Conservation (phyloP, 2,113 vertebrate genomes). For the Halcyon senegalensis region DNA sequence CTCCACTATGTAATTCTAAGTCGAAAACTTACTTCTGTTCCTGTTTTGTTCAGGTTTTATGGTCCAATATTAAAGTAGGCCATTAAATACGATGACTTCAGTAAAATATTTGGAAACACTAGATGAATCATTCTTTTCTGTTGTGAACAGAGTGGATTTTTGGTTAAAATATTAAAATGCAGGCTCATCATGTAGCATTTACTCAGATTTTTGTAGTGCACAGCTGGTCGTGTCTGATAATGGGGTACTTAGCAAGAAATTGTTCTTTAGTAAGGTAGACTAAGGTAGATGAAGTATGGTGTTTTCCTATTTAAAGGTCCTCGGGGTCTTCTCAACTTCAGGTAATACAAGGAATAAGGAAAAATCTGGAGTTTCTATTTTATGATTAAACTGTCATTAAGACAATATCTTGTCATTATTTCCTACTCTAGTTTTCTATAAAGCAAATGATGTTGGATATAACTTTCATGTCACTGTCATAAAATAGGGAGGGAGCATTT, state of each 20-base stretch:
- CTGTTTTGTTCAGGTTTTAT: background rate
- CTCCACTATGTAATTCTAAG: background rate
- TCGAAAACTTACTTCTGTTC: background rate
- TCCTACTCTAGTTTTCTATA: background rate
- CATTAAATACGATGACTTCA: background rate
- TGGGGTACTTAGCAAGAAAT: background rate
- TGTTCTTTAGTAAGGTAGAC: background rate
- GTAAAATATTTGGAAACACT: background rate
- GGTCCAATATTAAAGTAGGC: background rate
- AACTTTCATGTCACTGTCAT: background rate
- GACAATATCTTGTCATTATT: background rate
- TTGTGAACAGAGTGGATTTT: background rate
- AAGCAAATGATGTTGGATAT: background rate
- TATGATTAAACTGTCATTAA: background rate
- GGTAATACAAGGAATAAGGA: background rate
- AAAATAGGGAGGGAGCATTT: background rate
- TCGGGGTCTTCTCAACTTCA: background rate
- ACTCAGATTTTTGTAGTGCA: background rate
- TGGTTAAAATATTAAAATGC: background rate
- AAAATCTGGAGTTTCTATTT: background rate
- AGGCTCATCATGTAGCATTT: background rate
- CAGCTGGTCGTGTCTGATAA: background rate
- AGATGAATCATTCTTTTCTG: background rate
- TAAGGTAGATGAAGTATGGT: background rate
- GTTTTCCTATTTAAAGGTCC: background rate